Conservation (phyloP, 2,888 invertebrate genomes). For the Paralinhomoeus sp. region DNA sequence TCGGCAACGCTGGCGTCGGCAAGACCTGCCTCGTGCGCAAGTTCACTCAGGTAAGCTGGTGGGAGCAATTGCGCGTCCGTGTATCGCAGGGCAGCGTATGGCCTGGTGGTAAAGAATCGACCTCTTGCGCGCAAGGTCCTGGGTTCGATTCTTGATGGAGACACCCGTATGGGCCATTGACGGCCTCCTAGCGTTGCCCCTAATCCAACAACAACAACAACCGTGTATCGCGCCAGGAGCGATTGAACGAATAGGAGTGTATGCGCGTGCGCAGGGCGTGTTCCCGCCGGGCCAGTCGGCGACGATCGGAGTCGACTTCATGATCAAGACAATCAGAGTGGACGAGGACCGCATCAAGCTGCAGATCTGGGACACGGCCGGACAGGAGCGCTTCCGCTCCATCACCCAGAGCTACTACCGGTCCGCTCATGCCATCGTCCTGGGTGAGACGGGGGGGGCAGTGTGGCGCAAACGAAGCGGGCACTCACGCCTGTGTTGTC, state of each 20-base stretch:
- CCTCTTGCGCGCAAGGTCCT: no score
- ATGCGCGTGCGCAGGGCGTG: slow-evolving; percentile 54
- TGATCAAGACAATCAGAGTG: slow-evolving; percentile 95
- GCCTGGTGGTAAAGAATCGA: no score
- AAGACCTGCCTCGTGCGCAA: slow-evolving; percentile 87
- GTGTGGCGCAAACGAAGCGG: not conserved
- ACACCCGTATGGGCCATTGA: not conserved
- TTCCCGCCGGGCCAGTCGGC: slow-evolving; percentile 96
- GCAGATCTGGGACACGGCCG: slow-evolving; percentile 97
- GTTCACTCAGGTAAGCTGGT: slow-evolving; percentile 58
- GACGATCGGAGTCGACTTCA: slow-evolving; percentile 94
- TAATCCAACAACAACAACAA: no score
- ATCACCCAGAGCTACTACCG: slow-evolving; percentile 94
- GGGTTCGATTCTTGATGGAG: no score
- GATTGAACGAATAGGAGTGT: no score
- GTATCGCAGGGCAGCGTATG: no score
- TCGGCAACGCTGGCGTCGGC: slow-evolving; percentile 92
- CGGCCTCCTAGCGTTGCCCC: not conserved
- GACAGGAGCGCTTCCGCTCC: slow-evolving; percentile 77
- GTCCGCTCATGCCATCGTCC: slow-evolving; percentile 81
- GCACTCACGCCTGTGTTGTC: no score
- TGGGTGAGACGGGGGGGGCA: slow-evolving; percentile 30
- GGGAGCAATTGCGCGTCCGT: not conserved
- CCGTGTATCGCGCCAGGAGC: no score
- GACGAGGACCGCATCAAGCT: slow-evolving; percentile 40